phyloP scores from a whole-genome alignment of 1,140 invertebrate species.

The Brachionus asplanchnoidis region DNA sequence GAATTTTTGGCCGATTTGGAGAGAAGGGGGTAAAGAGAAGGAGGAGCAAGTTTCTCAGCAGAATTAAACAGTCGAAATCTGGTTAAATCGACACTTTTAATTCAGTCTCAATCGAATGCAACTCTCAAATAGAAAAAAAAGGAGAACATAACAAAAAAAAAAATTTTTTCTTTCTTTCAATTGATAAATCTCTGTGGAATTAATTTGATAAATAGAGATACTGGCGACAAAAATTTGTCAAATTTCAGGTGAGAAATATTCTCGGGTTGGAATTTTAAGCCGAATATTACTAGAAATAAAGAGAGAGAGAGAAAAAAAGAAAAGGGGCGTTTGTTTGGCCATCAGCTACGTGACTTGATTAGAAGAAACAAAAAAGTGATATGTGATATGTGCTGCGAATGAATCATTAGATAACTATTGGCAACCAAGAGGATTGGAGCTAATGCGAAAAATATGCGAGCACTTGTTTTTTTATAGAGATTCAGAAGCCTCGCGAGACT shows the following conservation, averaged over 20 bases:
- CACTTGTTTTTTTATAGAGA: not conserved
- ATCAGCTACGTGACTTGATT: not conserved
- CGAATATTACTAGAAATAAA: not conserved
- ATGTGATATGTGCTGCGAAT: not conserved
- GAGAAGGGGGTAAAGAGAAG: too few relatives aligned
- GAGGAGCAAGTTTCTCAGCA: not conserved
- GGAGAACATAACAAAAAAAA: not conserved
- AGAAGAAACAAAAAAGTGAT: not conserved
- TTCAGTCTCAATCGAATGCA: not conserved
- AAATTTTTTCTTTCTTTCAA: not conserved
- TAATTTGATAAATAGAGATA: not conserved
- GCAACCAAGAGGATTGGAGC: not conserved
- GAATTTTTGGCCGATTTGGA: not conserved
- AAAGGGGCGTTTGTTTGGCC: not conserved
- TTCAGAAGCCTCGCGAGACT: not conserved
- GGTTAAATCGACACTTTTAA: slow-evolving; percentile 13
- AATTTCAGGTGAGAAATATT: not conserved
- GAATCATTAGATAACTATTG: not conserved
- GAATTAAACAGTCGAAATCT: slow-evolving; percentile 22
- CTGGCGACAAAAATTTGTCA: not conserved
- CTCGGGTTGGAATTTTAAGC: not conserved
- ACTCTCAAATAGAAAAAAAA: not conserved
- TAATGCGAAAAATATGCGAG: not conserved
- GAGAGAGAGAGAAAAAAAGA: not conserved
- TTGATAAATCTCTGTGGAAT: not conserved